These are phyloP conservation scores for Deilephila porcellus DNA, from an alignment of 2,888 invertebrate genomes.

Conservation along the genomic window DNA sequence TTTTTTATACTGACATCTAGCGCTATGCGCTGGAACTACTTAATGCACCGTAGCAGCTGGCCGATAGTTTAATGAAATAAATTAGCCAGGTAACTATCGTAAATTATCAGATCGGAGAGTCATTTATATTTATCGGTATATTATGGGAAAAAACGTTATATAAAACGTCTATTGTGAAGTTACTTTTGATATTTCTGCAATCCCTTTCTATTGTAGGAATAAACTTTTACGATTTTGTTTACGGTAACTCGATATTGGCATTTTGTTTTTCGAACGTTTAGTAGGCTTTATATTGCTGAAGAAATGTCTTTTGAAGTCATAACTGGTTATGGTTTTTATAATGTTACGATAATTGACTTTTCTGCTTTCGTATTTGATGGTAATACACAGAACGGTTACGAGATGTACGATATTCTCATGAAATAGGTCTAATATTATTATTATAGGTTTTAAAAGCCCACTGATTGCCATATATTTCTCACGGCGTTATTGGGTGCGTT, in stretches of 20 bases:
- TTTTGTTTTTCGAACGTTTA: conserved; percentile 23
- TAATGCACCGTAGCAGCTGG: neutral
- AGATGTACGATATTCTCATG: too few relatives aligned
- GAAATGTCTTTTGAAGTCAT: neutral
- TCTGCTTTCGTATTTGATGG: neutral
- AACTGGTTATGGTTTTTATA: conserved; percentile 8
- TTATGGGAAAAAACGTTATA: neutral
- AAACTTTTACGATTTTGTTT: conserved; percentile 30
- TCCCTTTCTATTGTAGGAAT: conserved; percentile 21
- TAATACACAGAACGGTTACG: neutral
- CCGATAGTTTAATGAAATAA: neutral
- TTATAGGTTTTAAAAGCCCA: too few relatives aligned
- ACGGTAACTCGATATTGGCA: conserved; percentile 28
- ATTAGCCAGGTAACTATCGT: neutral
- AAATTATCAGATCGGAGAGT: neutral
- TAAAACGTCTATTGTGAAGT: neutral
- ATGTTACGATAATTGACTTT: neutral
- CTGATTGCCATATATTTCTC: too few relatives aligned
- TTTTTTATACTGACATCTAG: neutral
- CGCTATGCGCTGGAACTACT: neutral
- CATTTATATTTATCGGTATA: neutral
- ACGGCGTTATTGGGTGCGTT: too few relatives aligned
- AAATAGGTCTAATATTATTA: too few relatives aligned
- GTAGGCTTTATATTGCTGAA: conserved; percentile 4
- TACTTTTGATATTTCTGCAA: conserved; percentile 28